A percentile compares a stretch with the other conserved stretches of the same genome.
Conservation (phyloP, 2,113 vertebrate genomes). For the Neogobius melanostomus region DNA sequence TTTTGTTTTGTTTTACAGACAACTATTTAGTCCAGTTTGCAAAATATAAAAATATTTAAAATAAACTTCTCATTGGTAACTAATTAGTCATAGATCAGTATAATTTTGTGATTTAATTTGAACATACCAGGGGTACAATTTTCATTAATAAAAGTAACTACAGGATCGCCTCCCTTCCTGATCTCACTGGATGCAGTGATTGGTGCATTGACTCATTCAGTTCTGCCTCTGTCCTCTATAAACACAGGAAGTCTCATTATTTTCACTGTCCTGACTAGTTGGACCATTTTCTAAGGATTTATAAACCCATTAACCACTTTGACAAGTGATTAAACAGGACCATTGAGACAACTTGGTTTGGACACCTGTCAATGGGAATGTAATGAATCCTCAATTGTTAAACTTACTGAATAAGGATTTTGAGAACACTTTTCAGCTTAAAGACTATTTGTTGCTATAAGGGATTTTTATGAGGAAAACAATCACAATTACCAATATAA, state of each 20-base stretch:
- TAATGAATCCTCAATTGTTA: slow-evolving; percentile 4
- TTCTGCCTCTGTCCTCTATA: slow-evolving; percentile 73
- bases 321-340: slow-evolving; percentile 49
- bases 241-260: slow-evolving; percentile 84
- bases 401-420: slow-evolving; percentile 15
- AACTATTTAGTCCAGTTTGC: too few species aligned
- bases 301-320: slow-evolving; percentile 58
- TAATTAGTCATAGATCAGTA: neutral
- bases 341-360: slow-evolving; percentile 52
- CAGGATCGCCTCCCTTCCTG: neutral
- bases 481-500: too few species aligned
- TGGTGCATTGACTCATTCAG: slow-evolving; percentile 68
- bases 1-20: too few species aligned
- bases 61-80: too few species aligned
- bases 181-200: slow-evolving; percentile 47
- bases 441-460: too few species aligned
- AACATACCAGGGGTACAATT: too few species aligned
- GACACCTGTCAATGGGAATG: slow-evolving; percentile 24
- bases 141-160: neutral
- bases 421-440: neutral
- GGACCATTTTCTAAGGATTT: slow-evolving; percentile 59
- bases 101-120: too few species aligned
- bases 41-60: too few species aligned
- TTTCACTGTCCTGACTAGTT: slow-evolving; percentile 72
- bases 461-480: too few species aligned